Evolutionary conservation across 1,140 invertebrate genomes (phyloP), one percentile per base, ranked within the genome.

Genomic region (Drosophila auraria): DNA sequence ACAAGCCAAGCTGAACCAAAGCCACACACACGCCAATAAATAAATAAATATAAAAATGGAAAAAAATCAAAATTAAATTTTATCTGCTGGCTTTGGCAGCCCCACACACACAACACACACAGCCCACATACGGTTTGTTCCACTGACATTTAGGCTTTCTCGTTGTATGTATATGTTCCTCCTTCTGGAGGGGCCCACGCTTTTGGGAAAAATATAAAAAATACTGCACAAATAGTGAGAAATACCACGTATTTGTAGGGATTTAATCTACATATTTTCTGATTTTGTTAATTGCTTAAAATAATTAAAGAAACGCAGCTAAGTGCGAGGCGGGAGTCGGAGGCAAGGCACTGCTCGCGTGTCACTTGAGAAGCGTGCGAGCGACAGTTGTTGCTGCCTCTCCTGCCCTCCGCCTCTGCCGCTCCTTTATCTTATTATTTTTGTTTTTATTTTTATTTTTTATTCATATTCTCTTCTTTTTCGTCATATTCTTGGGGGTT

Each of bases 291-390:
- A 23, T 56, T 23, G 36, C 3, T n/a, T 25, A 6, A 57, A 57
- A 57, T 40, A 57, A 20, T 57, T 57, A 3, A 12, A 5, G 7
- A 51, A 51, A 15, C 15, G 6, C 5, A 6, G 6, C 30, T 30
- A 6, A 7, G 1, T 5, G 7, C 9, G 33, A 36, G 33, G 33
- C 9, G 9, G 33, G 33, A 36, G 33, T 11, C 2, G 30, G 30
- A 33, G 30, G 7, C 11, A 36, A 11, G 11, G 20, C 66, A 82
- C 69, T 78, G 87, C 84, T 89, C 86, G 82, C 86, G 86, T 86
- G 86, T 90, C 86, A 90, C 87, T 86, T 90, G 86, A 90, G 86
- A 90, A 87, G 86, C 86, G 86, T 90, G 86, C 86, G 86, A 90
- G 79, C 87, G 87, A 91, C 86, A 90, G 86, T 90, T 89, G 86